phyloP scores from a whole-genome alignment of 2,888 invertebrate genomes.

The Pocota personata region DNA sequence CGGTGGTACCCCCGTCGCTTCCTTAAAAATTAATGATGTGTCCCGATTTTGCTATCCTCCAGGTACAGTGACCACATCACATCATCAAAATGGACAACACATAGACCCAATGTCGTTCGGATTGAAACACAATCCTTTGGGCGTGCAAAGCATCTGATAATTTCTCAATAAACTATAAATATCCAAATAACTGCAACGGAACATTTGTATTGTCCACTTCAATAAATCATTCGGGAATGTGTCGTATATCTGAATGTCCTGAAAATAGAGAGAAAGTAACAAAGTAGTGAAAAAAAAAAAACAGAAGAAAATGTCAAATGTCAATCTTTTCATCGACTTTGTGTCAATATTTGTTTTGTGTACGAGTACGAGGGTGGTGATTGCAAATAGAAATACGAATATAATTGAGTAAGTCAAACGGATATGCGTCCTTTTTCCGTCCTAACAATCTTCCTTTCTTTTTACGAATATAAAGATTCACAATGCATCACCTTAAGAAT shows the following conservation, averaged over 20 bases:
- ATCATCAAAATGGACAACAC: slow-evolving; percentile 66
- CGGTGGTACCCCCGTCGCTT: not conserved
- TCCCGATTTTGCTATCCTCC: not conserved
- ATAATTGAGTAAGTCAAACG: slow-evolving; percentile 27
- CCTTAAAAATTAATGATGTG: not conserved
- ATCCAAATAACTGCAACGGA: slow-evolving; percentile 33
- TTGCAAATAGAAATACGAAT: not conserved
- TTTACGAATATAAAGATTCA: not conserved
- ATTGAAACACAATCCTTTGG: slow-evolving; percentile 63
- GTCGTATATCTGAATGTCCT: slow-evolving; percentile 59
- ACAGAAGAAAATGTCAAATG: slow-evolving; percentile 50
- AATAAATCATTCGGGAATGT: slow-evolving; percentile 69
- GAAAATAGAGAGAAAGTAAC: slow-evolving; percentile 23
- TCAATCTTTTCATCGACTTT: slow-evolving; percentile 32
- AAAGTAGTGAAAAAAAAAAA: not conserved
- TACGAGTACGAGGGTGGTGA: not conserved
- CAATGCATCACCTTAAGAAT: slow-evolving; percentile 43
- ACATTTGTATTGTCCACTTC: slow-evolving; percentile 63
- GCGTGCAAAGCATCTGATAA: slow-evolving; percentile 32
- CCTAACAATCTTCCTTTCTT: not conserved
- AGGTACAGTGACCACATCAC: not conserved
- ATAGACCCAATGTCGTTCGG: slow-evolving; percentile 57
- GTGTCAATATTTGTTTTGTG: slow-evolving; percentile 34
- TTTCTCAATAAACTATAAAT: slow-evolving; percentile 25
- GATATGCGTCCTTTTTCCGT: slow-evolving; percentile 3